Percentiles rank a stretch among this genome's conserved stretches.
Evolutionary conservation across 2,888 invertebrate species (phyloP).

Genomic region (Cheilosia variabilis): DNA sequence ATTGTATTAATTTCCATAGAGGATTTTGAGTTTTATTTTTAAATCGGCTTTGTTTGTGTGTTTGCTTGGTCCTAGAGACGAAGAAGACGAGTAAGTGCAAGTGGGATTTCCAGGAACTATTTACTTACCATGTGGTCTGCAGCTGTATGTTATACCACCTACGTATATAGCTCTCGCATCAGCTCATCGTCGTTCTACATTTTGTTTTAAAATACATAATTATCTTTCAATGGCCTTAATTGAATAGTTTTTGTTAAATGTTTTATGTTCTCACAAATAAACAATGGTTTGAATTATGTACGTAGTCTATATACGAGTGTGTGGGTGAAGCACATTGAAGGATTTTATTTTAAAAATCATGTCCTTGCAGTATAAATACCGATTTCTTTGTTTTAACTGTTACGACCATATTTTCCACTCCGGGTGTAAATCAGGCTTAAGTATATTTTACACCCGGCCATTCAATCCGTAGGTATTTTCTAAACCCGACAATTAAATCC

Average conservation of each 20-base stretch:
- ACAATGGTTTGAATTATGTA: too few species aligned
- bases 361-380: too few species aligned
- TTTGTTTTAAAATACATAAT: background rate
- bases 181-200: constrained; percentile 13
- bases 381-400: too few species aligned
- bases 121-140: constrained; percentile 11
- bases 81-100: constrained; percentile 57
- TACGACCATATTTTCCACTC: too few species aligned
- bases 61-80: constrained; percentile 43
- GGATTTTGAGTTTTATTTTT: constrained; percentile 54
- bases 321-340: too few species aligned
- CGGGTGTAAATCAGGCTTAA: too few species aligned
- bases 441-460: too few species aligned
- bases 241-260: background rate
- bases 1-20: constrained; percentile 6
- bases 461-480: too few species aligned
- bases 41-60: constrained; percentile 41
- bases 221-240: background rate
- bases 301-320: too few species aligned
- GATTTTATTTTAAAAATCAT: too few species aligned
- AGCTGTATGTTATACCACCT: background rate
- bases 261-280: background rate
- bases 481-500: too few species aligned
- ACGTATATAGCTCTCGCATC: background rate
- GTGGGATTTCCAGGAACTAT: constrained; percentile 32